Percentiles rank a stretch among this genome's conserved stretches.
phyloP scores from a whole-genome alignment of 1,140 invertebrate genomes.

The Pogonomyrmex barbatus region DNA sequence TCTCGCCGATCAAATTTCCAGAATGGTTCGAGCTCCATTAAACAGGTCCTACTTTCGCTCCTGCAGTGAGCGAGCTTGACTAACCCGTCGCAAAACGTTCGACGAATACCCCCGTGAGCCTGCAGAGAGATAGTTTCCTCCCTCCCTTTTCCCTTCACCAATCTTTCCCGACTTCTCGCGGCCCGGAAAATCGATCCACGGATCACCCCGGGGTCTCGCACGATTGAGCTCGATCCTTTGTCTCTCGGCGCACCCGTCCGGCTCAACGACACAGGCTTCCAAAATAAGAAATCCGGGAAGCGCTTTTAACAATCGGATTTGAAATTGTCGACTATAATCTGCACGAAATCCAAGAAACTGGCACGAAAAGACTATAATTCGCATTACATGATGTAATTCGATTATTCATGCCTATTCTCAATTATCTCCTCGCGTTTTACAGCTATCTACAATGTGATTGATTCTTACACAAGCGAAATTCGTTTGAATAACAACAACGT shows the following conservation, averaged over 20 bases:
- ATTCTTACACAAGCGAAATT: constrained; percentile 6
- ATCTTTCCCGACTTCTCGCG: constrained; percentile 48
- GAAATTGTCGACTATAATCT: not conserved
- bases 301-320: constrained; percentile 1
- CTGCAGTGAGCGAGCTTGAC: constrained; percentile 62
- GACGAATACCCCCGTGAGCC: constrained; percentile 68
- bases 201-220: constrained; percentile 64
- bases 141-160: constrained; percentile 4
- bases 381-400: not conserved
- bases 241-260: constrained; percentile 44
- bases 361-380: not conserved
- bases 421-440: not conserved
- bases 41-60: constrained; percentile 75
- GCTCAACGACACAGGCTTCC: constrained; percentile 44
- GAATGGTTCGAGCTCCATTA: constrained; percentile 81
- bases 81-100: constrained; percentile 77
- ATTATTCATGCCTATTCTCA: not conserved
- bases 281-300: constrained; percentile 21
- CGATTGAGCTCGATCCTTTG: constrained; percentile 70
- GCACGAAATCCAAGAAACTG: not conserved
- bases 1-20: constrained; percentile 82
- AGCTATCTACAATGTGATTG: not conserved
- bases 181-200: constrained; percentile 66
- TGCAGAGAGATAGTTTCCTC: constrained; percentile 65
- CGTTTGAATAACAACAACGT: not conserved